phyloP scores from a whole-genome alignment of 2,888 invertebrate species.

The Dynastes maya region DNA sequence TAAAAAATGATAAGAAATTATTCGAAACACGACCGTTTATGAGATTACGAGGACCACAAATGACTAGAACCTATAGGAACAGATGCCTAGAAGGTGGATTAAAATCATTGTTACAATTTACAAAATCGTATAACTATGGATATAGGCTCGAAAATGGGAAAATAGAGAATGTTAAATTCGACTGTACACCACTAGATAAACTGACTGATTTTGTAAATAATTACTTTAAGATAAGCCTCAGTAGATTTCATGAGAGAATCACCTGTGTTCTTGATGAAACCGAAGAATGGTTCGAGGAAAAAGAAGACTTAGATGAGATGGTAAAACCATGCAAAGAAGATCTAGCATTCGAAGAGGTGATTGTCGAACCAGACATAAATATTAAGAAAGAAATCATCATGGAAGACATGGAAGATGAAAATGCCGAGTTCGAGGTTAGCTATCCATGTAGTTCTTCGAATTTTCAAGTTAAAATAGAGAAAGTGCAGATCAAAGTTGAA shows the following conservation, averaged over 20 bases:
- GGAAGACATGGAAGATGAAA: slow-evolving; percentile 53
- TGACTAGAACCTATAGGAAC: slow-evolving; percentile 51
- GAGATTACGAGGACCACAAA: neutral
- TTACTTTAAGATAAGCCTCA: slow-evolving; percentile 66
- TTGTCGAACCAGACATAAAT: slow-evolving; percentile 66
- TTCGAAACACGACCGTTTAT: slow-evolving; percentile 17
- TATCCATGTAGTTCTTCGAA: slow-evolving; percentile 53
- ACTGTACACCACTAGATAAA: slow-evolving; percentile 64
- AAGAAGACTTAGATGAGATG: slow-evolving; percentile 60
- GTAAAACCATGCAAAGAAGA: slow-evolving; percentile 16
- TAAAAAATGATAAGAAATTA: slow-evolving; percentile 54
- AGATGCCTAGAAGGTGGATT: slow-evolving; percentile 62
- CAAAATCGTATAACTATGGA: slow-evolving; percentile 67
- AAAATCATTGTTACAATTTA: slow-evolving; percentile 66
- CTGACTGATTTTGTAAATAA: slow-evolving; percentile 65
- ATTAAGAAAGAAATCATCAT: slow-evolving; percentile 60
- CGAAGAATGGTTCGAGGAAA: slow-evolving; percentile 59
- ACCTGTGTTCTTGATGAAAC: slow-evolving; percentile 65
- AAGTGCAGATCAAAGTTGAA: slow-evolving; percentile 45
- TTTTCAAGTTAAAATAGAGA: slow-evolving; percentile 44
- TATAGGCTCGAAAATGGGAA: slow-evolving; percentile 61
- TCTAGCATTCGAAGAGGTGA: slow-evolving; percentile 62
- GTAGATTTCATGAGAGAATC: slow-evolving; percentile 66
- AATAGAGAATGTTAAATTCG: slow-evolving; percentile 62
- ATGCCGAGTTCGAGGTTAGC: slow-evolving; percentile 56